Conservation (phyloP, 2,888 invertebrate genomes). For the Octodonta nipae region DNA sequence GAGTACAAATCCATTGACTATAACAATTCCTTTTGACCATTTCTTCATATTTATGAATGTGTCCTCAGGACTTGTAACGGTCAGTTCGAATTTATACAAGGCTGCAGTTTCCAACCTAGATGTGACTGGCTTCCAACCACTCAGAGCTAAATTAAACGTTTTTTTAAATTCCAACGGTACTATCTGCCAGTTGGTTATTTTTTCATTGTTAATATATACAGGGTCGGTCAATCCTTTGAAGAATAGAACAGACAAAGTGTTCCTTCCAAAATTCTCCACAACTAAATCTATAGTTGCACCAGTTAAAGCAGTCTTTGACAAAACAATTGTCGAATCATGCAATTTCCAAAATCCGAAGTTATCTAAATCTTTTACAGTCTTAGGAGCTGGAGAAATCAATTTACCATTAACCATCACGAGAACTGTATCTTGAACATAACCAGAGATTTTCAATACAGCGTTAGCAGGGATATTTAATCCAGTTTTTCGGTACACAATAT, state of each 20-base stretch:
- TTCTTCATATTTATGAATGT: constrained; percentile 63
- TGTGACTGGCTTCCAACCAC: constrained; percentile 46
- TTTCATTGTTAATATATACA: constrained; percentile 34
- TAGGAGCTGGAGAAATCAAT: constrained; percentile 25
- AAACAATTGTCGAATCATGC: constrained; percentile 23
- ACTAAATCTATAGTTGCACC: constrained; percentile 35
- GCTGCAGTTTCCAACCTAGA: constrained; percentile 44
- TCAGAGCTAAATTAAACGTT: constrained; percentile 29
- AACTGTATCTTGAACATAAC: constrained; percentile 37
- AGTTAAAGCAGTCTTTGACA: constrained; percentile 16
- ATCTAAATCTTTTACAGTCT: constrained; percentile 22
- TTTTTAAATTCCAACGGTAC: constrained; percentile 41
- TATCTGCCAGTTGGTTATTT: constrained; percentile 35
- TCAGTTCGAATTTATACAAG: constrained; percentile 41
- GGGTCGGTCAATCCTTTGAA: constrained; percentile 32
- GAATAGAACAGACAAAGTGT: constrained; percentile 40
- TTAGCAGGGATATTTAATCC: constrained; percentile 18
- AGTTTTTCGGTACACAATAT: constrained; percentile 37
- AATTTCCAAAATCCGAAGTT: constrained; percentile 36
- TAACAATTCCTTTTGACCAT: constrained; percentile 77
- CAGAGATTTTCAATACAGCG: constrained; percentile 25
- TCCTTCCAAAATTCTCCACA: constrained; percentile 69
- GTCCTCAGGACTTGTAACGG: constrained; percentile 41
- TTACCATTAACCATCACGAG: constrained; percentile 36
- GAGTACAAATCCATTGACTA: constrained; percentile 72